Conservation (phyloP, 2,113 vertebrate genomes). For the western clawed frog (Xenopus tropicalis) region DNA sequence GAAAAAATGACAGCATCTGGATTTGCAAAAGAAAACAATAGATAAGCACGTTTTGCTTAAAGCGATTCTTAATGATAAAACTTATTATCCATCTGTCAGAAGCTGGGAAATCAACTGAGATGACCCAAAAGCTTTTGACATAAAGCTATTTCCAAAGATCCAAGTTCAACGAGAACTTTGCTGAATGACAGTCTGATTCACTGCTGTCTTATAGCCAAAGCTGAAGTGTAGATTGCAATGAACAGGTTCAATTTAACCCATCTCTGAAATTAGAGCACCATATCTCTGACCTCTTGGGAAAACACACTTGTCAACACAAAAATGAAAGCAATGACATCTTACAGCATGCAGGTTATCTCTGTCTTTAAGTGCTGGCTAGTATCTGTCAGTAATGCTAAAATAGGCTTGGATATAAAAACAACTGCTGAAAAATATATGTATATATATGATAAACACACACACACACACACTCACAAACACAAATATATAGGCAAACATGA, state of each 20-base stretch:
- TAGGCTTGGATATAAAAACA: no score
- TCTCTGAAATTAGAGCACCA: constrained; percentile 43
- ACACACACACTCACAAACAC: no score
- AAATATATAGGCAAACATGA: no score
- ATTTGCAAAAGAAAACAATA: constrained; percentile 59
- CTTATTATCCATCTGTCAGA: constrained; percentile 73
- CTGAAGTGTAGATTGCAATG: constrained; percentile 46
- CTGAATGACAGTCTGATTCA: constrained; percentile 48
- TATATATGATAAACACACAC: no score
- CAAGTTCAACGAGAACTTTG: constrained; percentile 41
- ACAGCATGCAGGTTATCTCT: constrained; percentile 41
- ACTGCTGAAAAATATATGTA: no score
- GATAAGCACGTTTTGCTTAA: constrained; percentile 58
- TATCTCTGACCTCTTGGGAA: constrained; percentile 48
- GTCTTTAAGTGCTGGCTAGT: constrained; percentile 5
- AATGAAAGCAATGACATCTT: constrained; percentile 48
- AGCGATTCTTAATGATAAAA: constrained; percentile 69
- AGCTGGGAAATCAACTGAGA: constrained; percentile 54
- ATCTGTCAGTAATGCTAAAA: background rate
- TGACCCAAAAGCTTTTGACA: constrained; percentile 48
- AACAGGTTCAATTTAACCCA: constrained; percentile 49
- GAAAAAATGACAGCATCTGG: constrained; percentile 56
- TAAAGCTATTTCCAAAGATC: constrained; percentile 43
- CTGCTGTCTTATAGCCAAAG: constrained; percentile 53
- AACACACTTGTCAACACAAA: constrained; percentile 47